Evolutionary conservation across 2,797 vertebrate species (phyloP).

Genomic region (Balearica regulorum): DNA sequence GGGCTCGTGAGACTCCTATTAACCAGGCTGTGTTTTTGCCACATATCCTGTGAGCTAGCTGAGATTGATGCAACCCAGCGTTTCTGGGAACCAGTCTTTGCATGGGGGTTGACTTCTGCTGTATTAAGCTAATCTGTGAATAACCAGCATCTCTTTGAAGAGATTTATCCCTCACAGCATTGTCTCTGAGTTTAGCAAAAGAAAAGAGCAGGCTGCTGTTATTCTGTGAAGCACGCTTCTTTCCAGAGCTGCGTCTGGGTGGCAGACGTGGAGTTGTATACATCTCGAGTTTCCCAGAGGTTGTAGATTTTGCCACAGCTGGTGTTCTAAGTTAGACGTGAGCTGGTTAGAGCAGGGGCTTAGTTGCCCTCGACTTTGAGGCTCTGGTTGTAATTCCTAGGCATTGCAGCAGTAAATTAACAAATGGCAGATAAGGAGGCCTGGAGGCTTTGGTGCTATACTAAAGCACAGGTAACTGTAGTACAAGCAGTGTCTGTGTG

Average conservation of each 20-base stretch:
- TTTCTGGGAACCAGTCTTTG: no score
- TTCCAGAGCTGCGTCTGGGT: not conserved
- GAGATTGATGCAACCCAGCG: no score
- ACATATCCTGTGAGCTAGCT: not conserved
- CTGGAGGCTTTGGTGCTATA: not conserved
- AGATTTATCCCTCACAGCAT: not conserved
- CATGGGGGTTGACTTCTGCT: not conserved
- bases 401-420: not conserved
- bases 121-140: not conserved
- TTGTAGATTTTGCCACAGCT: not conserved
- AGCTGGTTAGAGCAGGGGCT: not conserved
- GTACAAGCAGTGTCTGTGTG: rapidly evolving
- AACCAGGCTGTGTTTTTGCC: not conserved
- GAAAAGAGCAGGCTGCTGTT: not conserved
- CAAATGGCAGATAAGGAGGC: not conserved
- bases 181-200: not conserved
- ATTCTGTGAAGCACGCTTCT: not conserved
- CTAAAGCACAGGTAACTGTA: not conserved
- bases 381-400: not conserved
- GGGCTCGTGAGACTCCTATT: not conserved
- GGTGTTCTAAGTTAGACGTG: not conserved
- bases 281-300: not conserved
- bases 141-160: not conserved
- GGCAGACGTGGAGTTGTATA: not conserved
- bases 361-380: rapidly evolving